These are phyloP conservation scores for Scaptomyza pallida DNA, from an alignment of 1,140 invertebrate genomes.

Conservation along the genomic window DNA sequence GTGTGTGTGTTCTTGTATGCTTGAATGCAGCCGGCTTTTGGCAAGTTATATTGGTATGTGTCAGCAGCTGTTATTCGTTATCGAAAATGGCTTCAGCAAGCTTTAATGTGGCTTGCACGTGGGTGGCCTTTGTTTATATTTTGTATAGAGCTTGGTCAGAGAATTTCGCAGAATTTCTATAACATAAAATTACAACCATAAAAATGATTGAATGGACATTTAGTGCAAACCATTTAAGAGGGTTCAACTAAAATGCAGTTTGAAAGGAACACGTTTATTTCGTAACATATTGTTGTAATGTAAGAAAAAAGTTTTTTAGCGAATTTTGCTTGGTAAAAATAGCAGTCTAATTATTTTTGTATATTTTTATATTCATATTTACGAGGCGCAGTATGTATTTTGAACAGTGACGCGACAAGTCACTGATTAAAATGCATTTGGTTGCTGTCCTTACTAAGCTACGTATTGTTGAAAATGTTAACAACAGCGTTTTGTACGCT, in stretches of 20 bases:
- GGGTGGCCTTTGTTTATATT: constrained; percentile 57
- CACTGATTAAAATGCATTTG: constrained; percentile 7
- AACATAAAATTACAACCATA: too few relatives aligned
- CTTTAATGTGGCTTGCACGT: constrained; percentile 16
- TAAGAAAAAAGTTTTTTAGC: too few relatives aligned
- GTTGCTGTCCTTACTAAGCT: constrained; percentile 46
- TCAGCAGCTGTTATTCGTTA: constrained; percentile 47
- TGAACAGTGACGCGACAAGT: neutral
- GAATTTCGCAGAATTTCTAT: too few relatives aligned
- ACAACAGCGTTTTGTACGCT: constrained; percentile 13
- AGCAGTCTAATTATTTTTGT: too few relatives aligned
- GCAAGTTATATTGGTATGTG: constrained; percentile 14
- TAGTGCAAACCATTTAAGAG: too few relatives aligned
- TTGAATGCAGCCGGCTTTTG: constrained; percentile 59
- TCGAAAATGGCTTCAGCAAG: constrained; percentile 24
- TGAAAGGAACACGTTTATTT: too few relatives aligned
- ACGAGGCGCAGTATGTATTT: constrained; percentile 4
- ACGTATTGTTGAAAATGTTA: constrained; percentile 44
- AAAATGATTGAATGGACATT: too few relatives aligned
- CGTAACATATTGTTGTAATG: too few relatives aligned
- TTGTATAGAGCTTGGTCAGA: neutral
- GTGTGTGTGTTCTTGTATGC: neutral
- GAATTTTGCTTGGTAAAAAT: too few relatives aligned
- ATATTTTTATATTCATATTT: constrained; percentile 7
- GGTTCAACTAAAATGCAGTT: too few relatives aligned